Evolutionary conservation across 1,140 invertebrate genomes (phyloP), one percentile per base, ranked within the genome.

Genomic region (Drosophila arizonae): DNA sequence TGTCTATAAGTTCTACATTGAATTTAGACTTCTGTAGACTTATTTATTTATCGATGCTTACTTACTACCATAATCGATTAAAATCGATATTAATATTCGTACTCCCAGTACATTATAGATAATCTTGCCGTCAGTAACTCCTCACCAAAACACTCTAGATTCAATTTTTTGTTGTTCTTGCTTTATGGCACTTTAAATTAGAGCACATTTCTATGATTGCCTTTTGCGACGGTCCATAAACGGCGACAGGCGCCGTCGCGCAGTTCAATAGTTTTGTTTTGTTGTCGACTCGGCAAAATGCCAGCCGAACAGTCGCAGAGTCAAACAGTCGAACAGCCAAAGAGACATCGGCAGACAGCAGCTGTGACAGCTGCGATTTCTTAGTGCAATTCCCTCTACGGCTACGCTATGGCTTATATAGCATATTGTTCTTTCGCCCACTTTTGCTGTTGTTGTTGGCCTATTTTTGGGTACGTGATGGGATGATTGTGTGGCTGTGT

Each of bases 131-230:
- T 43, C 43, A 8, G 3, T 21, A 15, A 46, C 43, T 46, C 15
- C 6, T 15, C 43, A 0, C 6, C 0, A 9, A 1, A 11, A 46
- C n/a, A 46, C 43, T 46, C 15, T 3, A 3, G 2, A 17, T 17
- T 46, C 17, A 15, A 17, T 17, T 46, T 46, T 15, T 46, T 46
- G 6, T 46, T 46, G 15, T 43, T 43, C 48, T 33, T 52, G 67
- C 69, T 81, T 76, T 75, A 64, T 87, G 77, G 66, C 74, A 72
- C 72, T 88, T 87, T 87, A 87, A 87, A 87, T 87, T 87, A 87
- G 84, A 87, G 75, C 82, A 87, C 82, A 87, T 87, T 88, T 87
- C 76, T 84, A 64, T 79, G 85, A 87, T 87, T 87, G 84, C 76
- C 63, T 74, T 88, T 74, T 70, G 62, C 52, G 36, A 9, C 61